Conservation (phyloP, 2,888 invertebrate genomes). For the Pachycephus smyrnensis region DNA sequence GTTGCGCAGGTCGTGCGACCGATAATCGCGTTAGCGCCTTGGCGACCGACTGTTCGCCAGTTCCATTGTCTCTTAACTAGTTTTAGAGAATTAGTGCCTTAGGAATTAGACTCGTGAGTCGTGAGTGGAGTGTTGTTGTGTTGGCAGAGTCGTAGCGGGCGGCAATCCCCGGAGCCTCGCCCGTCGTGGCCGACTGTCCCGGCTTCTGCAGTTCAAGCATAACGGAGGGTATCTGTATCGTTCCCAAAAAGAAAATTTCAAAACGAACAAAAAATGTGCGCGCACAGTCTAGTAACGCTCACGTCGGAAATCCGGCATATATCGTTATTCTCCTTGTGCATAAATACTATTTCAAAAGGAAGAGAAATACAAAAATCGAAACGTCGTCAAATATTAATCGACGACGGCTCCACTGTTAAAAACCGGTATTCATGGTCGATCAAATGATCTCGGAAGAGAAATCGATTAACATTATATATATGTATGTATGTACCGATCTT, state of each 20-base stretch:
- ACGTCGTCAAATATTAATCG: slow-evolving; percentile 20
- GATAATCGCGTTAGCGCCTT: neutral
- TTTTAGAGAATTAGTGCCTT: slow-evolving; percentile 36
- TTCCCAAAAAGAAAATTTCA: slow-evolving; percentile 53
- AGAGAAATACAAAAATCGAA: slow-evolving; percentile 25
- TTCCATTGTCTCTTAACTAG: slow-evolving; percentile 59
- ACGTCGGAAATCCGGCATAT: neutral
- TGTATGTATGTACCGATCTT: no score
- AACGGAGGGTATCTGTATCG: slow-evolving; percentile 85
- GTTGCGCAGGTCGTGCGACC: neutral
- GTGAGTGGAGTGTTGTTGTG: slow-evolving; percentile 63
- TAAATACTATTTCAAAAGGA: slow-evolving; percentile 36
- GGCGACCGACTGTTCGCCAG: slow-evolving; percentile 5
- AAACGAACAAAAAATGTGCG: slow-evolving; percentile 22
- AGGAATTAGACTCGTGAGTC: slow-evolving; percentile 66
- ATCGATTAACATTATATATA: neutral
- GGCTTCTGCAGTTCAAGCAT: slow-evolving; percentile 90
- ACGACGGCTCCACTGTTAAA: slow-evolving; percentile 29
- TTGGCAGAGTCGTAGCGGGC: slow-evolving; percentile 73
- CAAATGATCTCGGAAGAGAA: neutral
- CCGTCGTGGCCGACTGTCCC: slow-evolving; percentile 89
- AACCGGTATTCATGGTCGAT: slow-evolving; percentile 33
- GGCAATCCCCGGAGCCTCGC: slow-evolving; percentile 84
- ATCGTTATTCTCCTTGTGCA: neutral
- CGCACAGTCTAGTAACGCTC: neutral